Conservation (phyloP, 2,113 vertebrate species). For the Salvelinus sp. region DNA sequence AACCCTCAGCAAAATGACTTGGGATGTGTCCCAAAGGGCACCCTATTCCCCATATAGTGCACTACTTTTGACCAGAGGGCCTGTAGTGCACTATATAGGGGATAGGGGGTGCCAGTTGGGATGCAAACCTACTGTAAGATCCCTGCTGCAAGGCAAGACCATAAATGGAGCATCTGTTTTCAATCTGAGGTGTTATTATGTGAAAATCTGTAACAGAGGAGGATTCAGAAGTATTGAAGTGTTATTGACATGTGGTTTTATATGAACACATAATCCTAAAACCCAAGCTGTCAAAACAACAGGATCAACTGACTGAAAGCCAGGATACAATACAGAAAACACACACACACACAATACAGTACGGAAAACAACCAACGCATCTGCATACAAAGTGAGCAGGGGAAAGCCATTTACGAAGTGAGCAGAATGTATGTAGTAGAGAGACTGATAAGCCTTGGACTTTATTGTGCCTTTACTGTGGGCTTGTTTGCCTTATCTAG, state of each 20-base stretch:
- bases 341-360: not conserved
- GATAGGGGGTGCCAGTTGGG: no score
- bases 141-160: not conserved
- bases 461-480: no score
- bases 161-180: not conserved
- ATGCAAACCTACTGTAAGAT: not conserved
- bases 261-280: slow-evolving; percentile 34
- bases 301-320: not conserved
- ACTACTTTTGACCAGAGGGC: no score
- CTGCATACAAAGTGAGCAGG: no score
- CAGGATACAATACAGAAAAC: not conserved
- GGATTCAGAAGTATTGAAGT: not conserved
- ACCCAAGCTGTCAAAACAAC: slow-evolving; percentile 24
- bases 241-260: not conserved
- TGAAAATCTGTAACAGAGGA: not conserved
- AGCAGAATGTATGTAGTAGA: no score
- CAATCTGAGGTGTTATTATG: not conserved
- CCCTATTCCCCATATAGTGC: no score
- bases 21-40: no score
- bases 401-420: no score
- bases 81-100: no score
- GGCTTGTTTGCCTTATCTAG: no score
- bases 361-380: not conserved
- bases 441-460: no score
- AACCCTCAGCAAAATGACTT: not conserved